Evolutionary conservation across 1,140 invertebrate genomes (phyloP).

Genomic region (Phortica variegata): DNA sequence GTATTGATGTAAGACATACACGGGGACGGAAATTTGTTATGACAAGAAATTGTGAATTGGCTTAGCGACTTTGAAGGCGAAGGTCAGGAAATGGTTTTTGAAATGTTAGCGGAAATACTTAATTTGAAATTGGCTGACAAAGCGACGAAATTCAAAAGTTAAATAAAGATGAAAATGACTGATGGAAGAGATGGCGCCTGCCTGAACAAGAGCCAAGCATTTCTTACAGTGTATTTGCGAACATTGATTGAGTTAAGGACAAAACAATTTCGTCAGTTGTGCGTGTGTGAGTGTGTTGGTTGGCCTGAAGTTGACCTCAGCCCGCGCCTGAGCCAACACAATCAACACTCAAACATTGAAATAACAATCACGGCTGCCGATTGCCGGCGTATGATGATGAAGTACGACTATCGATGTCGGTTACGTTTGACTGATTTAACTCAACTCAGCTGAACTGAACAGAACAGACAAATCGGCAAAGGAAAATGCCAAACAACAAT

Average conservation of each 20-base stretch:
- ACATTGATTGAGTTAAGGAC: too few species aligned
- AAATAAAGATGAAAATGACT: too few species aligned
- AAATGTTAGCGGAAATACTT: slow-evolving; percentile 21
- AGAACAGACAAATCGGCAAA: too few species aligned
- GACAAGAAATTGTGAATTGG: slow-evolving; percentile 19
- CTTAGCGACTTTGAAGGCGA: background rate
- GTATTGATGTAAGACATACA: too few species aligned
- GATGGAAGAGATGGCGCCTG: too few species aligned
- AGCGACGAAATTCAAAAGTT: too few species aligned
- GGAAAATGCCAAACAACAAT: background rate
- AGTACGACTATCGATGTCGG: slow-evolving; percentile 53
- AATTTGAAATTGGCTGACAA: background rate
- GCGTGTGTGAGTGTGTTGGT: too few species aligned
- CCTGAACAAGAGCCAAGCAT: too few species aligned
- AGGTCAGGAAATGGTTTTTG: slow-evolving; percentile 12
- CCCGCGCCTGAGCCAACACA: background rate
- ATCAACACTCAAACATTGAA: slow-evolving; percentile 20
- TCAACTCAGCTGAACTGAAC: too few species aligned
- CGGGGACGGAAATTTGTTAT: background rate
- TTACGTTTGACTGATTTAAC: slow-evolving; percentile 47
- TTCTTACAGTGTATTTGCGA: too few species aligned
- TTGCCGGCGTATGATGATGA: slow-evolving; percentile 47
- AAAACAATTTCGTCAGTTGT: too few species aligned
- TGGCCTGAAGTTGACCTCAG: background rate
- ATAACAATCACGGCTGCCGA: slow-evolving; percentile 4